Percentiles rank a stretch among this genome's conserved stretches.
Conservation (phyloP, 2,888 invertebrate genomes). For the Pandemis corylana region DNA sequence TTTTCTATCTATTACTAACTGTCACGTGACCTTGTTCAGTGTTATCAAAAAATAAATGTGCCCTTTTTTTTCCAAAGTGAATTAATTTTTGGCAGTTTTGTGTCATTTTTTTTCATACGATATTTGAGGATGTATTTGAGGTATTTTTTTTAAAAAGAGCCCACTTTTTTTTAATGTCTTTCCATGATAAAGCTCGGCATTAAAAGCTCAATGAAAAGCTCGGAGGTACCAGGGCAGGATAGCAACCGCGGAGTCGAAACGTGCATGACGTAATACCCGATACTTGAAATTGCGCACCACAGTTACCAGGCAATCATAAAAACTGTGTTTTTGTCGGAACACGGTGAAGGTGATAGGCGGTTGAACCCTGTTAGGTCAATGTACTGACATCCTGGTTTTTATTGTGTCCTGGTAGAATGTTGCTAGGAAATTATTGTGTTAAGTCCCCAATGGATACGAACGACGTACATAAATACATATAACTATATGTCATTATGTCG, state of each 20-base stretch:
- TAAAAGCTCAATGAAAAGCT: slow-evolving; percentile 9
- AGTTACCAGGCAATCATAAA: slow-evolving; percentile 38
- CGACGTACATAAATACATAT: too few species aligned
- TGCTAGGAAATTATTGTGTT: not conserved
- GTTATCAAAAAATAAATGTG: too few species aligned
- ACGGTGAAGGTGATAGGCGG: slow-evolving; percentile 36
- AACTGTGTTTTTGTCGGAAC: slow-evolving; percentile 35
- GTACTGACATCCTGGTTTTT: slow-evolving; percentile 39
- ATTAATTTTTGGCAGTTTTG: too few species aligned
- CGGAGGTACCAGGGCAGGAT: slow-evolving; percentile 22
- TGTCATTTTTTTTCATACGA: too few species aligned
- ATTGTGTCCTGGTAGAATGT: slow-evolving; percentile 24
- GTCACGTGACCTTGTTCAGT: too few species aligned
- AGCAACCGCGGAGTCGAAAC: not conserved
- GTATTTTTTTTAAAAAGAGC: too few species aligned
- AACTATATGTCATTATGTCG: too few species aligned
- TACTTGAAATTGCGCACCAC: slow-evolving; percentile 28
- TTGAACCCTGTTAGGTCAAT: slow-evolving; percentile 36
- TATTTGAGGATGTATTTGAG: too few species aligned
- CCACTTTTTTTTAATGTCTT: too few species aligned
- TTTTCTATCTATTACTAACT: too few species aligned
- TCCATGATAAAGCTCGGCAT: not conserved
- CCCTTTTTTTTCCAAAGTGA: too few species aligned
- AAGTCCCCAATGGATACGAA: not conserved
- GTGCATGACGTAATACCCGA: slow-evolving; percentile 16